Conservation (phyloP, 2,888 invertebrate species). For the Drosophila macrospina region DNA sequence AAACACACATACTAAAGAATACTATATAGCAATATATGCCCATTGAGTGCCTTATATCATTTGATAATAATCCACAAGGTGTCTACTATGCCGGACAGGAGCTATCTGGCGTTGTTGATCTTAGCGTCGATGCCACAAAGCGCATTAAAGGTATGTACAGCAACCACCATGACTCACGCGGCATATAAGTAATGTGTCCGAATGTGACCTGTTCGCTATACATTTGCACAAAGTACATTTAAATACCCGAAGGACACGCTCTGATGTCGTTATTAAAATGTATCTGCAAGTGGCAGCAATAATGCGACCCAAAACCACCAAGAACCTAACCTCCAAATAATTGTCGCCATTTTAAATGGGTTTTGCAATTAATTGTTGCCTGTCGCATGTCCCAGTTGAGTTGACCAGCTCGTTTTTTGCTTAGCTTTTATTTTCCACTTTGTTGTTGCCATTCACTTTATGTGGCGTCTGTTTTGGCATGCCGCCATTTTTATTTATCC, state of each 20-base stretch:
- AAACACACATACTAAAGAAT: conserved; percentile 39
- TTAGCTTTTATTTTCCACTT: conserved; percentile 13
- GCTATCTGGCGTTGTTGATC: conserved; percentile 85
- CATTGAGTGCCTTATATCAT: conserved; percentile 86
- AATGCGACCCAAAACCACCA: conserved; percentile 14
- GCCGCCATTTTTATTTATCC: conserved; percentile 78
- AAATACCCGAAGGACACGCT: conserved; percentile 61
- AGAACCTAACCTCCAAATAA: conserved; percentile 41
- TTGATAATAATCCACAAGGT: conserved; percentile 85
- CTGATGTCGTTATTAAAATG: conserved; percentile 53
- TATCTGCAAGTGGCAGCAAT: conserved; percentile 20
- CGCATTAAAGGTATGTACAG: conserved; percentile 83
- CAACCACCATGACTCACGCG: conserved; percentile 56
- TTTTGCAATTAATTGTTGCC: conserved; percentile 63
- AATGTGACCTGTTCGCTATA: conserved; percentile 12
- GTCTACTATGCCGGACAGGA: conserved; percentile 85
- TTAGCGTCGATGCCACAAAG: conserved; percentile 84
- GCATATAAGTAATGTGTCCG: conserved; percentile 58
- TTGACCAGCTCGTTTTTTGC: conserved; percentile 33
- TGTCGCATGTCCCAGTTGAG: conserved; percentile 49
- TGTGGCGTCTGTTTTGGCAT: conserved; percentile 70
- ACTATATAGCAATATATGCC: conserved; percentile 83
- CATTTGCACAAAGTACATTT: conserved; percentile 38
- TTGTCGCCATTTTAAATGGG: conserved; percentile 58
- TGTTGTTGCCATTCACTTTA: conserved; percentile 36